These are phyloP conservation scores for Tetranychus piercei DNA, from an alignment of 2,888 invertebrate genomes.

Conservation along the genomic window DNA sequence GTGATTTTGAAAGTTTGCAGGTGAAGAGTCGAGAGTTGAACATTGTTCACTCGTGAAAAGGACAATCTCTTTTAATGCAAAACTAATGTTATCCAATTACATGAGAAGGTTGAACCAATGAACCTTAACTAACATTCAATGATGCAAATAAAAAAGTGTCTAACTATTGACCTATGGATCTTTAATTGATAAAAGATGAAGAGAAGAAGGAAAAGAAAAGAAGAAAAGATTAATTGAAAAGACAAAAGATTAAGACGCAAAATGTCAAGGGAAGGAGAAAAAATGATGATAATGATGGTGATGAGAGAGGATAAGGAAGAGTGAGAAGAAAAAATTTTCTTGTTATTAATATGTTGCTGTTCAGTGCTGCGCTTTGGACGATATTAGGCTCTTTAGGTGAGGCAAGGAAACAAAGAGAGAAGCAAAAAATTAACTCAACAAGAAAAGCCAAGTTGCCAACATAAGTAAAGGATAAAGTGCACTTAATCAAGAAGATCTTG, in stretches of 20 bases:
- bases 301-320: neutral
- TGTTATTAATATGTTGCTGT: neutral
- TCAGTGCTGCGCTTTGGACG: too few relatives aligned
- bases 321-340: neutral
- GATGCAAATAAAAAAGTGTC: too few relatives aligned
- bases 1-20: too few relatives aligned
- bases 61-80: too few relatives aligned
- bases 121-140: too few relatives aligned
- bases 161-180: too few relatives aligned
- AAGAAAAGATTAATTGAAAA: neutral
- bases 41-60: too few relatives aligned
- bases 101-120: too few relatives aligned
- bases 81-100: too few relatives aligned
- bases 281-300: neutral
- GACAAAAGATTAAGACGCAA: neutral
- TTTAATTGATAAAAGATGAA: too few relatives aligned
- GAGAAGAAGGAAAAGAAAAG: too few relatives aligned
- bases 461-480: neutral
- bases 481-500: neutral
- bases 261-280: neutral
- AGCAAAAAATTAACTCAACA: neutral
- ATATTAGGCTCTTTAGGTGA: neutral
- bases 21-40: too few relatives aligned
- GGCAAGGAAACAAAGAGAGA: neutral
- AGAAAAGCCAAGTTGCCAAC: neutral